A percentile compares a stretch with the other conserved stretches of the same genome.
Conservation (phyloP, 2,113 vertebrate species). For the Elaphurus davidianus region DNA sequence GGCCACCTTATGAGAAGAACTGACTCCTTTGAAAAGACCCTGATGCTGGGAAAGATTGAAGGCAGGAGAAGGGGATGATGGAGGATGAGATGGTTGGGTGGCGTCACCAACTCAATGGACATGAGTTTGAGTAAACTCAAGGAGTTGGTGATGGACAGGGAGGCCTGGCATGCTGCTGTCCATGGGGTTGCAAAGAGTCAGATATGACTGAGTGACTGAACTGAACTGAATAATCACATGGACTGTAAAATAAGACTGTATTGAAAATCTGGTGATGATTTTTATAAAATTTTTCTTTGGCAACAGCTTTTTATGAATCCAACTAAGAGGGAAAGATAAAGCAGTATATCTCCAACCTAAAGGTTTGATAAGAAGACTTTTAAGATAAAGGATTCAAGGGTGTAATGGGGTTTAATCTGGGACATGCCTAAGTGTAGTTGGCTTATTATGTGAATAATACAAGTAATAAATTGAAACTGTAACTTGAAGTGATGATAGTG, state of each 20-base stretch:
- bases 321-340: neutral
- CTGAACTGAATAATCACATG: neutral
- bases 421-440: neutral
- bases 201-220: neutral
- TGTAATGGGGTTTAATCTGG: neutral
- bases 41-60: neutral
- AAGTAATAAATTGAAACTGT: neutral
- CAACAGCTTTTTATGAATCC: neutral
- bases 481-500: neutral
- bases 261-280: neutral
- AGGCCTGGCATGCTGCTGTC: rapidly evolving
- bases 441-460: neutral
- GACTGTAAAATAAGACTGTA: neutral
- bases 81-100: neutral
- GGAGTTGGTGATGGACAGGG: neutral
- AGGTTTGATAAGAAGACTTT: neutral
- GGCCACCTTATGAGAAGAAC: neutral
- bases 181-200: neutral
- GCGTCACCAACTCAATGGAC: neutral
- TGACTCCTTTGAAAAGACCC: neutral
- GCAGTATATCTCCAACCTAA: neutral
- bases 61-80: neutral
- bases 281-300: neutral
- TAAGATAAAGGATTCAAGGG: neutral
- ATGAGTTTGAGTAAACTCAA: neutral